Conservation (phyloP, 2,797 vertebrate species). For the Rhabdophis nuchalis region DNA sequence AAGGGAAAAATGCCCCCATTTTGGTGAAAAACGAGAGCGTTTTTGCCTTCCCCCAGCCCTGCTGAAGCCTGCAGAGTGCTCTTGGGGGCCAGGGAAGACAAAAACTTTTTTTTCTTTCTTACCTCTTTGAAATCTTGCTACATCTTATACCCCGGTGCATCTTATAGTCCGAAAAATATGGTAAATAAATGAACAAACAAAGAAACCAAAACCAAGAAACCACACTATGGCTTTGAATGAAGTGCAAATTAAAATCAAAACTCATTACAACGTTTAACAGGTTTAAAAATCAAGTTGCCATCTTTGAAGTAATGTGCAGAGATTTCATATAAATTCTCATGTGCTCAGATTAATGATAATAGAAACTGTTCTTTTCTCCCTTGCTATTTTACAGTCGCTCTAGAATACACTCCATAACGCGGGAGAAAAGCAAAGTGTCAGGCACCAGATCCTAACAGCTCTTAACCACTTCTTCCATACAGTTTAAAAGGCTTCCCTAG, state of each 20-base stretch:
- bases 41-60: too few relatives aligned
- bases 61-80: too few relatives aligned
- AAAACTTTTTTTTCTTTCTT: too few relatives aligned
- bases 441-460: background rate
- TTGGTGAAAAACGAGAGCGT: too few relatives aligned
- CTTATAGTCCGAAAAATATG: too few relatives aligned
- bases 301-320: background rate
- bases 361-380: background rate
- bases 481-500: background rate
- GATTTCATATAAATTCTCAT: background rate
- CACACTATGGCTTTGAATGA: background rate
- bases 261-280: background rate
- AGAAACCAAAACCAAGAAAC: conserved; percentile 29
- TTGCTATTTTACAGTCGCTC: background rate
- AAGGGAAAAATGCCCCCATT: too few relatives aligned
- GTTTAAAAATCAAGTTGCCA: background rate
- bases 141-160: too few relatives aligned
- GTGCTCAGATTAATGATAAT: background rate
- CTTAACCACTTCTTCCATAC: background rate
- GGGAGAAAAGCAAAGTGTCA: background rate
- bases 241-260: background rate
- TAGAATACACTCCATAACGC: background rate
- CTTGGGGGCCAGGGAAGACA: too few relatives aligned
- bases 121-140: too few relatives aligned
- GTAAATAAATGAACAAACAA: background rate